Conservation (phyloP, 2,113 vertebrate genomes). For the Chaetura pelagica region DNA sequence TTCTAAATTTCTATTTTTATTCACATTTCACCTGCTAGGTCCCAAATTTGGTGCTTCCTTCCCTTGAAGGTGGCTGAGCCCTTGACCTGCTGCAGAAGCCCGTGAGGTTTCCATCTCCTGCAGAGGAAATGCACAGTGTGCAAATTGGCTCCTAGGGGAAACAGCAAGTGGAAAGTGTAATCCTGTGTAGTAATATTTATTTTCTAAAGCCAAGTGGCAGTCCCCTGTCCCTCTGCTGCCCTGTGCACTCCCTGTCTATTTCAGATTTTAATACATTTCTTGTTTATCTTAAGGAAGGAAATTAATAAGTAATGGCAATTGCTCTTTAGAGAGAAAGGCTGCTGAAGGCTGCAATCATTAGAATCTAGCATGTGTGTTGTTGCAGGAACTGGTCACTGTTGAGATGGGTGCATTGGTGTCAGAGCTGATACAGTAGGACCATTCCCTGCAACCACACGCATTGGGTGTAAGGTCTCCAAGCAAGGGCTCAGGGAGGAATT, state of each 20-base stretch:
- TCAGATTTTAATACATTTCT: conserved; percentile 2
- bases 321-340: conserved; percentile 1
- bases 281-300: conserved; percentile 22
- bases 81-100: neutral
- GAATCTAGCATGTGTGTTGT: neutral
- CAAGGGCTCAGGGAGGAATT: neutral
- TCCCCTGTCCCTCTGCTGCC: neutral
- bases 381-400: neutral
- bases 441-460: neutral
- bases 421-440: accelerated
- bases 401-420: accelerated
- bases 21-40: neutral
- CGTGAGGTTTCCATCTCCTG: neutral
- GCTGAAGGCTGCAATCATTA: neutral
- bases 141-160: neutral
- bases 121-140: neutral
- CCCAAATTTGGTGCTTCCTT: neutral
- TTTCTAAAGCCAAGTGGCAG: conserved; percentile 20
- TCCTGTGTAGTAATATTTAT: neutral
- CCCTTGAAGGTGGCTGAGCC: neutral
- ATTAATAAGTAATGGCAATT: conserved; percentile 8
- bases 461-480: neutral
- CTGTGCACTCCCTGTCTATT: neutral
- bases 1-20: neutral
- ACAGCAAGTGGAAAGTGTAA: neutral